phyloP scores from a whole-genome alignment of 2,888 invertebrate species.

The Andrena minutula region DNA sequence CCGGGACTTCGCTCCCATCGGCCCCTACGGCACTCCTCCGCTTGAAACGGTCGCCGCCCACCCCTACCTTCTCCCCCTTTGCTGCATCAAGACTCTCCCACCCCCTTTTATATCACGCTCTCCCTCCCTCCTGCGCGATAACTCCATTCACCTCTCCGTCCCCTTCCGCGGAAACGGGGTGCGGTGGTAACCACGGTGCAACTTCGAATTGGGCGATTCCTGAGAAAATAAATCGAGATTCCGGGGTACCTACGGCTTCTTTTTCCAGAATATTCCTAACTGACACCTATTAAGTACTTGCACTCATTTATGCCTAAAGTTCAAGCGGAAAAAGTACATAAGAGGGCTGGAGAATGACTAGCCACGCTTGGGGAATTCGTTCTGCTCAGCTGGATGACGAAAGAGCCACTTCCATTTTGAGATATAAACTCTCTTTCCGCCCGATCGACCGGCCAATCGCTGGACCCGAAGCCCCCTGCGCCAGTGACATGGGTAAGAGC shows the following conservation, averaged over 20 bases:
- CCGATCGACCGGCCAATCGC: not conserved
- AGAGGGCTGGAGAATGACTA: no score
- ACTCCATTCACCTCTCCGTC: constrained; percentile 13
- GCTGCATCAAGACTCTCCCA: constrained; percentile 25
- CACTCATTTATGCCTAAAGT: no score
- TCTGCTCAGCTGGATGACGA: no score
- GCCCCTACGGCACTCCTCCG: constrained; percentile 76
- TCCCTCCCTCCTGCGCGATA: constrained; percentile 2
- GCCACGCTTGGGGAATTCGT: no score
- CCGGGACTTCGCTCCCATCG: constrained; percentile 69
- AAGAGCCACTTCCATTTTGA: no score
- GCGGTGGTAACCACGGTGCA: not conserved
- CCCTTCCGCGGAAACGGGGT: not conserved
- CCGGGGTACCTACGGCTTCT: not conserved
- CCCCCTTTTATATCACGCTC: constrained; percentile 28
- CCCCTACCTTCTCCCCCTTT: constrained; percentile 64
- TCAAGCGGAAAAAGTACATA: no score
- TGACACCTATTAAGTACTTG: no score
- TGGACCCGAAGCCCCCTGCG: not conserved
- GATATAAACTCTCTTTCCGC: not conserved
- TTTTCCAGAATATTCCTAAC: not conserved
- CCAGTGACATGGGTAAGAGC: constrained; percentile 22
- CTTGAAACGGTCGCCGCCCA: constrained; percentile 79
- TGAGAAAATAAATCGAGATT: not conserved
- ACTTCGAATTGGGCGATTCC: not conserved